Evolutionary conservation across 2,113 vertebrate genomes (phyloP).

Genomic region (Halcyon malimbica): DNA sequence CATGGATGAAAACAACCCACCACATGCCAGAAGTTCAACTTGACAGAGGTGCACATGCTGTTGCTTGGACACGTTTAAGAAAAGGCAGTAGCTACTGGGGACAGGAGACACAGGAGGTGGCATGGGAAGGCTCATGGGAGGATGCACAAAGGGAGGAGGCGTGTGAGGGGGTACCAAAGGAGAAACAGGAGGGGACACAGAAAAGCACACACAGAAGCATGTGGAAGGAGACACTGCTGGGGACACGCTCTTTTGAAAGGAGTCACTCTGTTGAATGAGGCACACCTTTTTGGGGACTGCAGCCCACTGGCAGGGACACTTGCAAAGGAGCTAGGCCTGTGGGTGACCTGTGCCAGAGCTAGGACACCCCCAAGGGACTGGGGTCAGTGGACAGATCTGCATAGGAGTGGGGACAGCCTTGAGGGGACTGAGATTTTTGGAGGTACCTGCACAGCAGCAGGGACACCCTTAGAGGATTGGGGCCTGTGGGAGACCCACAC

Average conservation of each 20-base stretch:
- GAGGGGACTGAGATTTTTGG: neutral
- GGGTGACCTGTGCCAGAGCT: neutral
- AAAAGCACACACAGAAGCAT: neutral
- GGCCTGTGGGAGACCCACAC: neutral
- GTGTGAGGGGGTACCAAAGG: neutral
- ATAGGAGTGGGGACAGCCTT: neutral
- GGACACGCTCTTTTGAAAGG: neutral
- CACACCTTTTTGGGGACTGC: neutral
- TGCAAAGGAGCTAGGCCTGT: neutral
- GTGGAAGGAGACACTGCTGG: neutral
- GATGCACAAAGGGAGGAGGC: neutral
- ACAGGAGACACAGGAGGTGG: neutral
- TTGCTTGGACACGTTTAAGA: accelerated
- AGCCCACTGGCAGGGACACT: neutral
- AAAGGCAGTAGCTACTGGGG: neutral
- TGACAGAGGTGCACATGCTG: neutral
- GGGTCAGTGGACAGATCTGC: too few species aligned
- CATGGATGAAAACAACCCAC: neutral
- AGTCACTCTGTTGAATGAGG: neutral
- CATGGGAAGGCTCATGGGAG: neutral
- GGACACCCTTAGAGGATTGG: neutral
- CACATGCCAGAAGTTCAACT: neutral
- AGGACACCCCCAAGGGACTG: neutral
- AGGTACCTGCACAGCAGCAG: neutral
- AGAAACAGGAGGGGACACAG: neutral